These are phyloP conservation scores for Iguana delicatissima DNA, from an alignment of 2,797 vertebrate genomes.

Conservation along the genomic window DNA sequence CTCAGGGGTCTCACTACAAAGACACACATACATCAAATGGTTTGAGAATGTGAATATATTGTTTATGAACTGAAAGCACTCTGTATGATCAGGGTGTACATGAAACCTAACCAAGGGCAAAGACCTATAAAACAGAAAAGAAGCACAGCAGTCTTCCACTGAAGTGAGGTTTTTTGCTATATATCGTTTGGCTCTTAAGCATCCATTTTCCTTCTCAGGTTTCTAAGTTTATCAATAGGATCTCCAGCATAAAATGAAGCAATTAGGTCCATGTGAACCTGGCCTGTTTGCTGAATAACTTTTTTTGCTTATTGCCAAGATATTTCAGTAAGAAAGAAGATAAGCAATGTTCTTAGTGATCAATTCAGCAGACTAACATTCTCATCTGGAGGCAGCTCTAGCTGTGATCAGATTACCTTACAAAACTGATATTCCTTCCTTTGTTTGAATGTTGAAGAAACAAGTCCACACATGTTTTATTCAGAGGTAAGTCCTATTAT, in stretches of 20 bases:
- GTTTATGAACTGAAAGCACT: constrained; percentile 13
- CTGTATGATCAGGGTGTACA: not conserved
- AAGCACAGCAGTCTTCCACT: constrained; percentile 52
- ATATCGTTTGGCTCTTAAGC: constrained; percentile 64
- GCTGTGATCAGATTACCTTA: not conserved
- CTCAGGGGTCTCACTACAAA: constrained; percentile 9
- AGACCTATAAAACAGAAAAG: constrained; percentile 70
- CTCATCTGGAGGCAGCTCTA: not conserved
- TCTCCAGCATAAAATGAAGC: constrained; percentile 47
- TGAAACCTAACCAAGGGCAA: constrained; percentile 48
- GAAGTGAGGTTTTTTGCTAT: constrained; percentile 60
- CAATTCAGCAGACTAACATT: not conserved
- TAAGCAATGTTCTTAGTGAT: not conserved
- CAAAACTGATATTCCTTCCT: not conserved
- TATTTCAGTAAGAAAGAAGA: not conserved
- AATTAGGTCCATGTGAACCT: not conserved
- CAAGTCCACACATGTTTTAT: not conserved
- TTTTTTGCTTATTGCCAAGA: not conserved
- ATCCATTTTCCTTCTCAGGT: constrained; percentile 66
- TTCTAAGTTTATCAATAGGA: constrained; percentile 70
- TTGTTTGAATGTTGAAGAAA: not conserved
- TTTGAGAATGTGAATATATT: constrained; percentile 25
- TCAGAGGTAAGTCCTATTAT: not conserved
- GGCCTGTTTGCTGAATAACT: not conserved
- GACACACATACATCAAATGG: constrained; percentile 13